Conservation (phyloP, 1,140 invertebrate genomes). For the Battus philenor region DNA sequence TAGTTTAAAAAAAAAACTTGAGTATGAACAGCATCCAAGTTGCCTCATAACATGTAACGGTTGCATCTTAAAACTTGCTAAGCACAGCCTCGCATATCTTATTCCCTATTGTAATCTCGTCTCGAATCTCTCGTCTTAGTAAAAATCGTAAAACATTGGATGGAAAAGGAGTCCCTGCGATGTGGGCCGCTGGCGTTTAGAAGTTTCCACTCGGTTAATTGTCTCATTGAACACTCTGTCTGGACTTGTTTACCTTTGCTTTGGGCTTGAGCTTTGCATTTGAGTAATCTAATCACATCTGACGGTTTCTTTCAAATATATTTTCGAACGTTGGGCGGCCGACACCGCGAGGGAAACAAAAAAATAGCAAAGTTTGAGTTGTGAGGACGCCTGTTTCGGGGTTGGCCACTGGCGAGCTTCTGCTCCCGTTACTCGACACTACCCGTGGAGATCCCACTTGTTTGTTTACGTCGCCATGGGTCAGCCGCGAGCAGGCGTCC, state of each 20-base stretch:
- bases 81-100: conserved; percentile 62
- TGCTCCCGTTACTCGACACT: conserved; percentile 33
- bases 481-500: conserved; percentile 19
- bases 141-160: conserved; percentile 71
- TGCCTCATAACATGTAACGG: conserved; percentile 61
- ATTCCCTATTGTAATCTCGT: conserved; percentile 67
- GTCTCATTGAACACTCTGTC: too few relatives aligned
- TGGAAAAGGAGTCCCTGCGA: conserved; percentile 46
- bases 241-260: neutral
- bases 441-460: conserved; percentile 42
- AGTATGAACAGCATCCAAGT: conserved; percentile 47
- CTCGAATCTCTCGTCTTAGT: conserved; percentile 65
- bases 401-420: conserved; percentile 35
- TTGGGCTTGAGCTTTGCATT: conserved; percentile 8
- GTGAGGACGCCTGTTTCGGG: conserved; percentile 31
- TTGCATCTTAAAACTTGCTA: conserved; percentile 69
- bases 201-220: neutral
- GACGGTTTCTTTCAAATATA: conserved; percentile 6
- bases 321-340: conserved; percentile 1
- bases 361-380: conserved; percentile 62
- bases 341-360: conserved; percentile 44
- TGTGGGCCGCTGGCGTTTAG: too few relatives aligned
- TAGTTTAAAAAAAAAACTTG: conserved; percentile 58
- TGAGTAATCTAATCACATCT: conserved; percentile 5
- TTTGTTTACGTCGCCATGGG: conserved; percentile 29